These are phyloP conservation scores for Acleris emargana DNA, from an alignment of 2,888 invertebrate genomes.

Conservation along the genomic window DNA sequence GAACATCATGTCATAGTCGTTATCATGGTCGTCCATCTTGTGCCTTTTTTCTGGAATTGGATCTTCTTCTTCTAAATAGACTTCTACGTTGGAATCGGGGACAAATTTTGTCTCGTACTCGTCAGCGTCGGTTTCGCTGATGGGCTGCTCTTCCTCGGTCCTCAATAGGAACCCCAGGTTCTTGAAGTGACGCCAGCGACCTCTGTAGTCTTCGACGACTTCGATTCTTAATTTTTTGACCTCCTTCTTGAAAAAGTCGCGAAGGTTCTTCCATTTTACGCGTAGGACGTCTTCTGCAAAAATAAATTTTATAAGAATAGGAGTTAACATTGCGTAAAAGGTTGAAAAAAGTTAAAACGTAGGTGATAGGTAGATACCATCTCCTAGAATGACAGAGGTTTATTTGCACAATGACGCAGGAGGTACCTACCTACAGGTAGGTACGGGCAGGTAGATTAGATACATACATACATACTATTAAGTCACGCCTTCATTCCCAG, in stretches of 20 bases:
- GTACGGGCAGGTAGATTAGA: too few species aligned
- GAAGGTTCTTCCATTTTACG: slow-evolving; percentile 62
- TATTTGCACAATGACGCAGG: too few species aligned
- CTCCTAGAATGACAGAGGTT: too few species aligned
- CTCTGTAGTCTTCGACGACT: slow-evolving; percentile 45
- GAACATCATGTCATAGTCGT: slow-evolving; percentile 61
- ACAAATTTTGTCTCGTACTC: slow-evolving; percentile 27
- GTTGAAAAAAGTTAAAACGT: too few species aligned
- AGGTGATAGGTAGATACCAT: too few species aligned
- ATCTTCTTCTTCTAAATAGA: slow-evolving; percentile 38
- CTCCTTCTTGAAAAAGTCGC: slow-evolving; percentile 56
- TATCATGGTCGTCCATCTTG: slow-evolving; percentile 41
- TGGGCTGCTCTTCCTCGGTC: slow-evolving; percentile 6
- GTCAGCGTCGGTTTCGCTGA: slow-evolving; percentile 13
- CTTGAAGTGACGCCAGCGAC: slow-evolving; percentile 57
- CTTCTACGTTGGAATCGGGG: slow-evolving; percentile 24
- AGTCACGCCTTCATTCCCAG: too few species aligned
- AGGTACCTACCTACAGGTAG: too few species aligned
- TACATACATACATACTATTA: too few species aligned
- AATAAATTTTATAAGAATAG: slow-evolving; percentile 1
- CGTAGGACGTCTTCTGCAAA: slow-evolving; percentile 53
- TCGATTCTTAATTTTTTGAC: slow-evolving; percentile 42
- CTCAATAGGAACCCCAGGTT: slow-evolving; percentile 13
- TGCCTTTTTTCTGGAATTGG: slow-evolving; percentile 44
- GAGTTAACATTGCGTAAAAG: too few species aligned